phyloP scores from a whole-genome alignment of 2,888 invertebrate species.

The Hipparchia semele region DNA sequence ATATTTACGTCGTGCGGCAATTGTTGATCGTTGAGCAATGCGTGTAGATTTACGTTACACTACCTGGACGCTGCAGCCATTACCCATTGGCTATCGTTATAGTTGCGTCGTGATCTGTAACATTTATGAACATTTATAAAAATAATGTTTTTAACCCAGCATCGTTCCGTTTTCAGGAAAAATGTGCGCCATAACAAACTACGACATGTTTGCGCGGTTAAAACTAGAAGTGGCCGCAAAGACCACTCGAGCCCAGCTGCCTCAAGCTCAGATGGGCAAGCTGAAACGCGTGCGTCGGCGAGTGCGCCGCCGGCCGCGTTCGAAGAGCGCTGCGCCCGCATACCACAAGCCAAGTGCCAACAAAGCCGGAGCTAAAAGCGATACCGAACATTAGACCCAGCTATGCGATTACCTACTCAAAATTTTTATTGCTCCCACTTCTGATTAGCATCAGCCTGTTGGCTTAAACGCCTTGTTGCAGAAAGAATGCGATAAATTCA shows the following conservation, averaged over 20 bases:
- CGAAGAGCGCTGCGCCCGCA: slow-evolving; percentile 72
- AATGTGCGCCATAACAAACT: slow-evolving; percentile 77
- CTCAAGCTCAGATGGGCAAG: slow-evolving; percentile 56
- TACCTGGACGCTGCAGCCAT: too few relatives aligned
- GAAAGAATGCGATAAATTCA: too few relatives aligned
- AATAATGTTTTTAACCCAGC: neutral
- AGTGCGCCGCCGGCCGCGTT: slow-evolving; percentile 65
- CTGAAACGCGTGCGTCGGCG: slow-evolving; percentile 61
- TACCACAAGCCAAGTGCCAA: slow-evolving; percentile 52
- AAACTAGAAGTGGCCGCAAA: slow-evolving; percentile 75
- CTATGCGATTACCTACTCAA: neutral
- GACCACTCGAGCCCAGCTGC: slow-evolving; percentile 55
- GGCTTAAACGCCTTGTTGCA: too few relatives aligned
- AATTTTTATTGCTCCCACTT: too few relatives aligned
- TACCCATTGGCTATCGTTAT: too few relatives aligned
- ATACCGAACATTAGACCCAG: slow-evolving; percentile 66
- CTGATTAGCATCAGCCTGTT: too few relatives aligned
- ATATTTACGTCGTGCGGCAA: too few relatives aligned
- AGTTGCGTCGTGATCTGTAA: too few relatives aligned
- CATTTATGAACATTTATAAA: too few relatives aligned
- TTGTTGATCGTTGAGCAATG: too few relatives aligned
- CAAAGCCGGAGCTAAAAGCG: slow-evolving; percentile 74
- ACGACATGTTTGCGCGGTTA: slow-evolving; percentile 77
- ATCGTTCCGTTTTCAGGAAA: slow-evolving; percentile 58
- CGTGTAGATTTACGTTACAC: too few relatives aligned